Conservation (phyloP, 2,888 invertebrate species). For the Teleogryllus oceanicus region DNA sequence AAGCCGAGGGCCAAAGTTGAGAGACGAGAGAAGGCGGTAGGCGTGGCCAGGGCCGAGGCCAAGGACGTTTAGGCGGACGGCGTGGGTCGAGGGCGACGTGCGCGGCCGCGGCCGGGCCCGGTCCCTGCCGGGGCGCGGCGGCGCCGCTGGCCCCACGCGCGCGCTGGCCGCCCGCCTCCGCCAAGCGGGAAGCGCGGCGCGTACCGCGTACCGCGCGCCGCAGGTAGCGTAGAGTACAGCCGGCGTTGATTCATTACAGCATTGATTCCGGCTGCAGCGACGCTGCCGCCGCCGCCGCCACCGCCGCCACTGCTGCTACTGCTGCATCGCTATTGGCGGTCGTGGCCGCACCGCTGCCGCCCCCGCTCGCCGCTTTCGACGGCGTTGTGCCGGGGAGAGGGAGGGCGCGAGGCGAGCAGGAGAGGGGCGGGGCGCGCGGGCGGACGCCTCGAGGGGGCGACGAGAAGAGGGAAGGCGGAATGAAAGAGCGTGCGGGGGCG, state of each 20-base stretch:
- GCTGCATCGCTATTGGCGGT: neutral
- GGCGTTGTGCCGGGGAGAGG: neutral
- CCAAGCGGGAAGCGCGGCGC: neutral
- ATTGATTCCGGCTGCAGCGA: constrained; percentile 6
- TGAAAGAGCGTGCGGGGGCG: neutral
- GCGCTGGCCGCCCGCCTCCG: neutral
- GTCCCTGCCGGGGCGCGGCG: neutral
- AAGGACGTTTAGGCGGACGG: too few relatives aligned
- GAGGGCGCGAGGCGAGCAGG: neutral
- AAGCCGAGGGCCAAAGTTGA: too few relatives aligned
- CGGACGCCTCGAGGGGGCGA: neutral
- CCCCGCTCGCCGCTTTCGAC: neutral
- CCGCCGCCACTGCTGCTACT: neutral
- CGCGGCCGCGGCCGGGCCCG: too few relatives aligned
- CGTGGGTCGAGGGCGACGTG: too few relatives aligned
- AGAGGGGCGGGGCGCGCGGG: neutral
- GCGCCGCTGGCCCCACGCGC: neutral
- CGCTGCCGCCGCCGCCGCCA: neutral
- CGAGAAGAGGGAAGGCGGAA: neutral
- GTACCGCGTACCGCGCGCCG: neutral
- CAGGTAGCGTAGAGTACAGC: constrained; percentile 18
- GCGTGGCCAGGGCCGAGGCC: too few relatives aligned
- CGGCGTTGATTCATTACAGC: constrained; percentile 12
- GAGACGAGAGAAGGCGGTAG: too few relatives aligned
- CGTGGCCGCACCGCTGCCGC: too few relatives aligned